Evolutionary conservation across 2,888 invertebrate genomes (phyloP).

Genomic region (Tetropium fuscum): DNA sequence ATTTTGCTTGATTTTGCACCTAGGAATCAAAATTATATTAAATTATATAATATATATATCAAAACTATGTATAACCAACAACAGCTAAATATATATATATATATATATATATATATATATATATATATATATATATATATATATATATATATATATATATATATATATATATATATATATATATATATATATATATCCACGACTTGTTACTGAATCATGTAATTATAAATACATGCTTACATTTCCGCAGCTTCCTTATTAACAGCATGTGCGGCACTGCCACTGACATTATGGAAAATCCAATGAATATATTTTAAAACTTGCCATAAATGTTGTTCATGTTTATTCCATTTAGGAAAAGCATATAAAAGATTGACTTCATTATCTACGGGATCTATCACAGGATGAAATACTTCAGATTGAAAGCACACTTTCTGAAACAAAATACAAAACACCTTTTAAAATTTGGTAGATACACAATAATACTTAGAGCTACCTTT

Average conservation of each 20-base stretch:
- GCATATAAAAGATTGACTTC: slow-evolving; percentile 82
- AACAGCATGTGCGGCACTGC: slow-evolving; percentile 71
- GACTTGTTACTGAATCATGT: no score
- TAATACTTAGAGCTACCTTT: no score
- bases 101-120: no score
- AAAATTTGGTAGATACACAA: neutral
- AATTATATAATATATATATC: no score
- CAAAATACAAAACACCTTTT: slow-evolving; percentile 7
- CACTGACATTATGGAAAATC: slow-evolving; percentile 86
- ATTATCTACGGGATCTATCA: slow-evolving; percentile 82
- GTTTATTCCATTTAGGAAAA: slow-evolving; percentile 88
- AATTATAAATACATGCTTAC: slow-evolving; percentile 67
- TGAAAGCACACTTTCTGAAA: slow-evolving; percentile 85
- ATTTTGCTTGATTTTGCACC: slow-evolving; percentile 79
- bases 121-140: no score
- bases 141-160: no score
- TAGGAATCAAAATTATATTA: no score
- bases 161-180: no score
- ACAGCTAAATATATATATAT: no score
- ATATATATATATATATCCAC: no score
- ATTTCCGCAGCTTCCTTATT: slow-evolving; percentile 79
- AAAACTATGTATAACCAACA: no score
- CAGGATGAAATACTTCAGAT: slow-evolving; percentile 88
- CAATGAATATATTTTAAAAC: slow-evolving; percentile 86
- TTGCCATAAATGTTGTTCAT: slow-evolving; percentile 90